Base-by-base conservation (phyloP, 2,888 invertebrate genomes). In the Philopedon plagiatum region DNA sequence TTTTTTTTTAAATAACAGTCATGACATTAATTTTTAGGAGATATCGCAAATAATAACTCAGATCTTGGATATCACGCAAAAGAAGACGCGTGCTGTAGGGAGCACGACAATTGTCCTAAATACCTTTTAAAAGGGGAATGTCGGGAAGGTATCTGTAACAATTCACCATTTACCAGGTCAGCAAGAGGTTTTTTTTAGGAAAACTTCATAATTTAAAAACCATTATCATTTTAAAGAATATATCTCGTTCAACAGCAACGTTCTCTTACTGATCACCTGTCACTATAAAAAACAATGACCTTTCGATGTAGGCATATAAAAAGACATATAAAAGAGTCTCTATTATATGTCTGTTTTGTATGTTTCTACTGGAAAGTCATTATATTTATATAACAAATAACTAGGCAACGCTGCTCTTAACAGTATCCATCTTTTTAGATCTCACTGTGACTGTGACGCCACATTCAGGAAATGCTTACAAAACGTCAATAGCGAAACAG, bases 391-490 rank as follows among this genome's bases (percentile, higher is more conserved):
- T n/a, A n/a, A n/a, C n/a, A n/a, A n/a, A n/a, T n/a, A n/a, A n/a
- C n/a, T n/a, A n/a, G n/a, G n/a, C n/a, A n/a, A n/a, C n/a, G n/a
- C n/a, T n/a, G n/a, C n/a, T n/a, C n/a, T n/a, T n/a, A n/a, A n/a
- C n/a, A n/a, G n/a, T n/a, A n/a, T n/a, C n/a, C n/a, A 39, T 23
- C 4, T 4, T 9, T 85, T 46, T 74, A 88, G 92, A 65, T 91
- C 92, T 0, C 92, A 93, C 79, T 94, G 93, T 80, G 91, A 91
- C 78, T 94, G 94, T 79, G 93, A 94, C 80, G 90, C 90, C 0
- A 87, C 88, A 78, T 92, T 94, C 80, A 87, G 92, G 37, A 86
- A 90, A 64, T 94, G 94, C 81, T 85, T 94, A 56, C 90, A 91
- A 80, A 87, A 87, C 65, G 86, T 91, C 4, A 90, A 90, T 77